These are phyloP conservation scores for Cotesia congregata DNA, from an alignment of 2,888 invertebrate species.

Conservation along the genomic window DNA sequence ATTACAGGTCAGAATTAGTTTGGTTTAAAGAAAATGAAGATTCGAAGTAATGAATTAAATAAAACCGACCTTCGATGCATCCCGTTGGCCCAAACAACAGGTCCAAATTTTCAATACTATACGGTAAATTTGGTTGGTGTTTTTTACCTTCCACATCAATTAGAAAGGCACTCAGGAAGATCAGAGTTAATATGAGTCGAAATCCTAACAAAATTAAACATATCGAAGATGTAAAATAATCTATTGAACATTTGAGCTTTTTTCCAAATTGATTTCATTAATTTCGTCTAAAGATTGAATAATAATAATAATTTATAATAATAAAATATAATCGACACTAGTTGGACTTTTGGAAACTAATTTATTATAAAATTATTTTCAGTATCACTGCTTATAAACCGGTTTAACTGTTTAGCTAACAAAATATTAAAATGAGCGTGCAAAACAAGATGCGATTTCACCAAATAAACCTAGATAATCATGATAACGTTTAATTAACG, in stretches of 20 bases:
- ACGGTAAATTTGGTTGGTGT: constrained; percentile 51
- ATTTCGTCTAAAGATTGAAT: not conserved
- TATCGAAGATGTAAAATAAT: constrained; percentile 44
- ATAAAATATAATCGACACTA: not conserved
- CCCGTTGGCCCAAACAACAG: constrained; percentile 65
- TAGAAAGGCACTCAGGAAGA: constrained; percentile 52
- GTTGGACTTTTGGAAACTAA: not conserved
- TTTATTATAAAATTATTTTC: not conserved
- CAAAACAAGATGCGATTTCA: constrained; percentile 20
- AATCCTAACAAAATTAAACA: constrained; percentile 52
- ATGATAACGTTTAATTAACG: not conserved
- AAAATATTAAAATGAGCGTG: constrained; percentile 14
- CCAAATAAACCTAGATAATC: not conserved
- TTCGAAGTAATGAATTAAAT: constrained; percentile 16
- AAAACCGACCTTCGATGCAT: constrained; percentile 68
- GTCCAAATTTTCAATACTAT: constrained; percentile 59
- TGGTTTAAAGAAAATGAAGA: constrained; percentile 48
- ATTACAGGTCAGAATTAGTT: constrained; percentile 19
- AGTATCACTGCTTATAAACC: not conserved
- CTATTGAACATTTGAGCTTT: not conserved
- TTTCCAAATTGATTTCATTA: not conserved
- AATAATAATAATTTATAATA: not conserved
- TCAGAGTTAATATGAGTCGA: constrained; percentile 52
- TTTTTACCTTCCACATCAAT: constrained; percentile 54
- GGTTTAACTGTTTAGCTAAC: not conserved